Conservation (phyloP, 2,797 vertebrate species). For the Micrastur ruficollis region DNA sequence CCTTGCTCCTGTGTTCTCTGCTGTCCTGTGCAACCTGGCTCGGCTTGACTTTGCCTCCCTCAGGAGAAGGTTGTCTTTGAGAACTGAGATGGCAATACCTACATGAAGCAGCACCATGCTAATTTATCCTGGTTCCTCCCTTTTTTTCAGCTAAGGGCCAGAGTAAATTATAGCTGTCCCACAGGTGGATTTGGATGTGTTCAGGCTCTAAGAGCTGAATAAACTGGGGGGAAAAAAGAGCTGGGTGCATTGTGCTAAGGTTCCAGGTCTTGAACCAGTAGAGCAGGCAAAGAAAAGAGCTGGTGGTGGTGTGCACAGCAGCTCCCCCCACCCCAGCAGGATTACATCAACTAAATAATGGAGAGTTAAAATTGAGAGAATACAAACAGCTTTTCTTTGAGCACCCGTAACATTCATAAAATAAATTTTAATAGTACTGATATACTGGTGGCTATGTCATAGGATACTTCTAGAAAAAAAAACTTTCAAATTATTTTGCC, state of each 20-base stretch:
- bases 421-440: background rate
- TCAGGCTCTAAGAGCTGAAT: background rate
- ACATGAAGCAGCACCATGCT: background rate
- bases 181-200: background rate
- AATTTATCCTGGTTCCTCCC: background rate
- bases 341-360: background rate
- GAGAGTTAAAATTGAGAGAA: background rate
- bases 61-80: background rate
- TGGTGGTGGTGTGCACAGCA: background rate
- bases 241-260: background rate
- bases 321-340: background rate
- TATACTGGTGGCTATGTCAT: background rate
- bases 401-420: background rate
- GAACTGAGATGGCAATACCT: background rate
- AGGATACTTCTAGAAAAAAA: background rate
- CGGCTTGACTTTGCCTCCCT: background rate
- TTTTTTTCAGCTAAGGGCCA: background rate
- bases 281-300: background rate
- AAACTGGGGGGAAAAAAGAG: background rate
- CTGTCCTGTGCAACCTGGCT: background rate
- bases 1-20: background rate
- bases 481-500: background rate
- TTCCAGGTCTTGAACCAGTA: background rate
- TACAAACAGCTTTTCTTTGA: background rate
- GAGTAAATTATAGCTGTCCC: background rate